Base-by-base conservation (phyloP, 2,797 vertebrate species). In the Urosaurus nigricauda region DNA sequence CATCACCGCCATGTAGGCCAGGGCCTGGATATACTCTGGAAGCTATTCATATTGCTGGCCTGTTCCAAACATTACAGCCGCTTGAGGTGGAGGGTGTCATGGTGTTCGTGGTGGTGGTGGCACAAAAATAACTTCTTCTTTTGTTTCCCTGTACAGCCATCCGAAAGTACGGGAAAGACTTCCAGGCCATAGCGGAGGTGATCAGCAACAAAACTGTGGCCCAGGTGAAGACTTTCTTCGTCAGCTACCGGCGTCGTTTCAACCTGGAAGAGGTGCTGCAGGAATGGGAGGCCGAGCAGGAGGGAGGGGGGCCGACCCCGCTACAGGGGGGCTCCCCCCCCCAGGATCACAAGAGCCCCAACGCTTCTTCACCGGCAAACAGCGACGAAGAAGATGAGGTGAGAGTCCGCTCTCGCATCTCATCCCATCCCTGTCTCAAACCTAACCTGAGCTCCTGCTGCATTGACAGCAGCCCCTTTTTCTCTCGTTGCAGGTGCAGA, bases 261-360 rank as follows among this genome's bases (percentile, higher is more conserved):
- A 98, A 98, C 92, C 96, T 99, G 93, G 98, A 99, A 84, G 98
- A 98, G 96, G 98, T 98, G 90, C 96, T 99, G 89, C 97, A 98
- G 94, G 98, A 99, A 93, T 99, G 98, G 98, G 98, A 98, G 32
- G 98, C 98, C 0, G 98, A 99, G 92, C 98, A 98, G 96, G 98
- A 98, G 43, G 96, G 92, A 6, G 58, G 88, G 87, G 94, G 92
- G 86, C 97, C 88, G 90, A 95, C 93, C 70, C 96, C 47, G 4
- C 60, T 29, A 0, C 85, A 37, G 4, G 70, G 43, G 37, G 21
- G n/a, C 86, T 37, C 68, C 51, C 21, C 65, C 2, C 43, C 91
- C 87, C 93, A 0, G 87, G 71, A 56, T 88, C 94, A 40, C 26
- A 88, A 90, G 95, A 96, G 87, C 92, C 92, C 91, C 70, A 93